phyloP scores from a whole-genome alignment of 1,140 invertebrate species.

The Kradibia gibbosae region DNA sequence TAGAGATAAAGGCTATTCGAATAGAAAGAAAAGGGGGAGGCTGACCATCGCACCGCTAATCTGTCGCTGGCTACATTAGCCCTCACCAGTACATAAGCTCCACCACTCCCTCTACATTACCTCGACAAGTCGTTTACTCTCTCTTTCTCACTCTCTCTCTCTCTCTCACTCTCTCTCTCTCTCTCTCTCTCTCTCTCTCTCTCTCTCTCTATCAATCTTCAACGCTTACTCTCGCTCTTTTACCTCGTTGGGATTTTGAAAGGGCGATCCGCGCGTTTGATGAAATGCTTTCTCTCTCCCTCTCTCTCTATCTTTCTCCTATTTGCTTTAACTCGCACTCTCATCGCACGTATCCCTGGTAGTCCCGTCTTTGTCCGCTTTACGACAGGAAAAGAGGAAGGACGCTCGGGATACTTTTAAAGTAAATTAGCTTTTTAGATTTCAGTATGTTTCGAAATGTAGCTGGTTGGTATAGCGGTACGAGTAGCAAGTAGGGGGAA shows the following conservation, averaged over 20 bases:
- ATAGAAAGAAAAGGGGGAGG: constrained; percentile 47
- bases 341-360: neutral
- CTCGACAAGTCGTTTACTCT: constrained; percentile 16
- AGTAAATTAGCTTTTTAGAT: constrained; percentile 75
- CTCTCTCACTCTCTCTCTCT: constrained; percentile 35
- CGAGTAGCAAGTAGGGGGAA: neutral
- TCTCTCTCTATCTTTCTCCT: constrained; percentile 31
- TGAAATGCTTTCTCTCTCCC: constrained; percentile 57
- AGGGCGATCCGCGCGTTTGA: constrained; percentile 62
- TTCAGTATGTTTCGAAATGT: constrained; percentile 63
- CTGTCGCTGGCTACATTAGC: constrained; percentile 72
- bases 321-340: neutral
- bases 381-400: neutral
- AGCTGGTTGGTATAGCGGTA: neutral
- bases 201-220: too few relatives aligned
- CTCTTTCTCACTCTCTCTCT: too few relatives aligned
- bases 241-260: constrained; percentile 60
- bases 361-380: neutral
- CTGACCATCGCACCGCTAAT: constrained; percentile 58
- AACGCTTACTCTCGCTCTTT: constrained; percentile 44
- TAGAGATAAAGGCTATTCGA: constrained; percentile 34
- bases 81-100: constrained; percentile 48
- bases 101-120: neutral
- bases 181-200: constrained; percentile 35
- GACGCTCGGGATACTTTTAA: constrained; percentile 68